phyloP scores from a whole-genome alignment of 2,888 invertebrate genomes.

The Tryphoninae sp. region DNA sequence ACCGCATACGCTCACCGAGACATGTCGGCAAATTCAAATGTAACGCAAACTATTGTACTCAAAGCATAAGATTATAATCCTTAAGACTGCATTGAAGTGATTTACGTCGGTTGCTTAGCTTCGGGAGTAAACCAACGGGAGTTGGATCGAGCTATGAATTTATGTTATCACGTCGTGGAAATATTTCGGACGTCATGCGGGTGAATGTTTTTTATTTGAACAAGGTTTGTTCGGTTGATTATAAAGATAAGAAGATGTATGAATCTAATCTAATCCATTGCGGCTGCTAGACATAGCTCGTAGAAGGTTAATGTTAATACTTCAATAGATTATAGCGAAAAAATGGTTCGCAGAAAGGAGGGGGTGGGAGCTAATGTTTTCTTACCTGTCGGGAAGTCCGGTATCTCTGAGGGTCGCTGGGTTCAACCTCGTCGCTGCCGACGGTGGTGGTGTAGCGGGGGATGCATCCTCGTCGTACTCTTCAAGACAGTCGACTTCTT shows the following conservation, averaged over 20 bases:
- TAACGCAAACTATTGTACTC: not conserved
- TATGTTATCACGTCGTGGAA: slow-evolving; percentile 40
- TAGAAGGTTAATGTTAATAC: slow-evolving; percentile 5
- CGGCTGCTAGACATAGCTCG: slow-evolving; percentile 38
- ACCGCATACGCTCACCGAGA: slow-evolving; percentile 31
- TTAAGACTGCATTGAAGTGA: slow-evolving; percentile 31
- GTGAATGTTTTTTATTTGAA: slow-evolving; percentile 18
- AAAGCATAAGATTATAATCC: slow-evolving; percentile 5
- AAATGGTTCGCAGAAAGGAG: slow-evolving; percentile 15
- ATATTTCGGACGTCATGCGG: slow-evolving; percentile 21
- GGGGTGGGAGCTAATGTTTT: not conserved
- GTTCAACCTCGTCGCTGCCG: slow-evolving; percentile 76
- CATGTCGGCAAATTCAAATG: slow-evolving; percentile 57
- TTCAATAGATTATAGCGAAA: slow-evolving; percentile 10
- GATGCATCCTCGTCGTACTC: slow-evolving; percentile 79
- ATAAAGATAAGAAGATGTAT: slow-evolving; percentile 5
- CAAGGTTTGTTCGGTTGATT: slow-evolving; percentile 40
- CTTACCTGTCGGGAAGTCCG: slow-evolving; percentile 77
- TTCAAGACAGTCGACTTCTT: slow-evolving; percentile 81
- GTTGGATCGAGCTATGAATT: slow-evolving; percentile 45
- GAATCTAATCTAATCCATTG: slow-evolving; percentile 44
- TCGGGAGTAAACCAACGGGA: slow-evolving; percentile 32
- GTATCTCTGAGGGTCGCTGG: slow-evolving; percentile 78
- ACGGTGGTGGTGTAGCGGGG: slow-evolving; percentile 74
- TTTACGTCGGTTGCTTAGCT: slow-evolving; percentile 37